Conservation (phyloP, 2,797 vertebrate species). For the Galago senegalensis region DNA sequence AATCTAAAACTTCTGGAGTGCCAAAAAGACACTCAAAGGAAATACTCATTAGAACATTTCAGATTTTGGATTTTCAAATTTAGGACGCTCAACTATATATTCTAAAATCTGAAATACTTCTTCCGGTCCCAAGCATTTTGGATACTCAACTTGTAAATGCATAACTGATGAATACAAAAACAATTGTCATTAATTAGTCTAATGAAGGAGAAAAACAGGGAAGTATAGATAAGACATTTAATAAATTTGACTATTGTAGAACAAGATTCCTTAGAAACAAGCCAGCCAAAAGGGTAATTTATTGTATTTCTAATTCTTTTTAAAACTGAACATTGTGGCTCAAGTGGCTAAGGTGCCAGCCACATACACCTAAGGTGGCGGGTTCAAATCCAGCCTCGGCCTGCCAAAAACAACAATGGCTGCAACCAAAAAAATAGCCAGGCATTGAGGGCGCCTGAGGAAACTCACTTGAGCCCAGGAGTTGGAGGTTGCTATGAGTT, state of each 20-base stretch:
- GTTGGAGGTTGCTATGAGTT: too few relatives aligned
- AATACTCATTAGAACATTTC: background rate
- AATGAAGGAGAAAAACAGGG: background rate
- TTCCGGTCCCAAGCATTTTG: background rate
- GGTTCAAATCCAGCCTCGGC: too few relatives aligned
- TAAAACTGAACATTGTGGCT: background rate
- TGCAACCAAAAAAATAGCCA: too few relatives aligned
- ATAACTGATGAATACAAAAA: background rate
- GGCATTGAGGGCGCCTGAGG: too few relatives aligned
- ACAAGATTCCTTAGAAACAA: background rate
- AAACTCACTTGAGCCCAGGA: too few relatives aligned
- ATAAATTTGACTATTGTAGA: background rate
- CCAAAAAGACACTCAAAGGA: too few relatives aligned
- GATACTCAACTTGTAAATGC: constrained; percentile 12
- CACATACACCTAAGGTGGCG: too few relatives aligned
- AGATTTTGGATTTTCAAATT: background rate
- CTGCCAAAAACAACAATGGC: too few relatives aligned
- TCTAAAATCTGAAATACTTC: background rate
- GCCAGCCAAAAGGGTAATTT: background rate
- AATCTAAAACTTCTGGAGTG: too few relatives aligned
- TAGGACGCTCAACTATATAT: too few relatives aligned
- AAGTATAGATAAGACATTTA: background rate
- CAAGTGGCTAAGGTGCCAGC: too few relatives aligned
- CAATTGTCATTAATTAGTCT: background rate
- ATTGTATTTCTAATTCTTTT: background rate